Base-by-base conservation (phyloP, 37 sponge, comb jelly and placozoan species). In the Haliclona indistincta region DNA sequence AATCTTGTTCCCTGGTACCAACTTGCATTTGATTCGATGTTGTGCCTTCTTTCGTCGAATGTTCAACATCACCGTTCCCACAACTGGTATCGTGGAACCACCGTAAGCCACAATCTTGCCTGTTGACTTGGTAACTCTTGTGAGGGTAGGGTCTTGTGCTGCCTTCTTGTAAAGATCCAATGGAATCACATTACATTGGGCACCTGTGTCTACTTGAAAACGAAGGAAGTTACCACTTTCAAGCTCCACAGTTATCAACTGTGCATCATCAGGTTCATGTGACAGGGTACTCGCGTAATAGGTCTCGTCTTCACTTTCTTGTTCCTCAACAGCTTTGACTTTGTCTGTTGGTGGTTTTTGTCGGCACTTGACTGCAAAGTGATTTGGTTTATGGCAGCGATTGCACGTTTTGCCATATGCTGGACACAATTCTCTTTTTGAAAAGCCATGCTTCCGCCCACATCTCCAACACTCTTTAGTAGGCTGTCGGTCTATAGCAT, bases 101-200 rank as follows among this genome's bases (percentile, higher is more conserved):
- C 78, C 68, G 54, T 78, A 78, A 22, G 78, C 78, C 8, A 54
- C 49, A 7, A 76, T 76, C 38, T 64, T 41, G 2, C 19, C 5
- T 60, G 52, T 29, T 1, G 43, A 15, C 11, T 41, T 41, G 4
- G 41, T 78, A 20, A 78, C 43, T 17, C 38, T 47, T 7, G 23
- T 20, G 4, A 78, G 78, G 42, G 20, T 23, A 25, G 1, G 30
- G 28, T 78, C 78, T 64, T 44, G 45, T 2, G 78, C 55, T 4
- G 78, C 78, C 19, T 67, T 54, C 66, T 78, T 78, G 78, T 78
- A 78, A 20, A 78, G 34, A 1, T 29, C 41, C 52, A 70, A 8
- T 45, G 72, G 72, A 3, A 80, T 4, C 3, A 80, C 81, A 80
- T 71, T 70, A 38, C 75, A 82, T 71, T 82, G 83, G 3, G 82